phyloP scores from a whole-genome alignment of 2,797 vertebrate genomes.

The Alcedo quadribrachys region DNA sequence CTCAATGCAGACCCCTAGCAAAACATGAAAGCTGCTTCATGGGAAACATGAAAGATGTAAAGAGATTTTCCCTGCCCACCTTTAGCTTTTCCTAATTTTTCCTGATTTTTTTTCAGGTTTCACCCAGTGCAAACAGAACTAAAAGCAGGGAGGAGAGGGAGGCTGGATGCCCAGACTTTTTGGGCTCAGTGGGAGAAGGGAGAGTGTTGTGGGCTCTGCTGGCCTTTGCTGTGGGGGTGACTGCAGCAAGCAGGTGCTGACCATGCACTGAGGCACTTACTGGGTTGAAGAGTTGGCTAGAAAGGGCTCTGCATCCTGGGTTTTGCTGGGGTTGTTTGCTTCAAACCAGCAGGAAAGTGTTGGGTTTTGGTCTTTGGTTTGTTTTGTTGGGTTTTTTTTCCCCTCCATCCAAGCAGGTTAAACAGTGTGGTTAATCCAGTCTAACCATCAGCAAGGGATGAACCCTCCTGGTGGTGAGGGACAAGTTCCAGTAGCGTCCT shows the following conservation, averaged over 20 bases:
- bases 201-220: neutral
- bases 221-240: neutral
- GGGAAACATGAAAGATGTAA: neutral
- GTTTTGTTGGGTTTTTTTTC: neutral
- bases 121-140: neutral
- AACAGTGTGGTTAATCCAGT: neutral
- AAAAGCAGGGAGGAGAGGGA: neutral
- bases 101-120: neutral
- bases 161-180: neutral
- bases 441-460: neutral
- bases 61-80: neutral
- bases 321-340: rapidly evolving
- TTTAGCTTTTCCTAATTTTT: neutral
- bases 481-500: rapidly evolving
- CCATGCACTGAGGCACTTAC: rapidly evolving
- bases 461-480: neutral
- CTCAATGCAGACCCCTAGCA: neutral
- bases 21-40: neutral
- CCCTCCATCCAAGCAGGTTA: neutral
- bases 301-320: neutral
- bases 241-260: neutral
- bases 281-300: neutral
- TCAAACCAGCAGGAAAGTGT: neutral
- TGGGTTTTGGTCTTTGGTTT: neutral
- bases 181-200: neutral